Conservation (phyloP, 37 sponge, comb jelly and placozoan species). For the Eunapius fragilis region DNA sequence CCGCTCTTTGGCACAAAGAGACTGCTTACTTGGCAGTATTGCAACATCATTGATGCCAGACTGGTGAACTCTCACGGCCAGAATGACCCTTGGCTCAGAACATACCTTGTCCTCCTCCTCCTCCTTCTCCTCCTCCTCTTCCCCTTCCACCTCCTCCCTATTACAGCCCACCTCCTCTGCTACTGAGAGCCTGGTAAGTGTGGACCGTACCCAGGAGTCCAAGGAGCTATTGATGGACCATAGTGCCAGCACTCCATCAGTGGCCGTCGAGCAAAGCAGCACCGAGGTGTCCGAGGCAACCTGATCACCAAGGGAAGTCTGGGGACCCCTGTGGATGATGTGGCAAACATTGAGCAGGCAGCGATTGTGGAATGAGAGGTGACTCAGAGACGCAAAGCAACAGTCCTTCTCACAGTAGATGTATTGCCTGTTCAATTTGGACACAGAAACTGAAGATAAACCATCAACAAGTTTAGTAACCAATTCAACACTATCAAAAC, state of each 20-base stretch:
- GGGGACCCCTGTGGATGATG: constrained; percentile 15
- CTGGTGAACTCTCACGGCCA: constrained; percentile 49
- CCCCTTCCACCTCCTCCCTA: not conserved
- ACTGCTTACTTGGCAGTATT: not conserved
- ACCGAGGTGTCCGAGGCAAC: not conserved
- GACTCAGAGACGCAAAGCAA: constrained; percentile 3
- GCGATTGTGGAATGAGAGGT: constrained; percentile 15
- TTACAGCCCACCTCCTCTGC: not conserved
- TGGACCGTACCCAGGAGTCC: not conserved
- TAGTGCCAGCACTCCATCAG: constrained; percentile 50
- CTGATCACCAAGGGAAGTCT: not conserved
- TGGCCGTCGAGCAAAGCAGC: constrained; percentile 31
- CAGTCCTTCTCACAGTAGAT: constrained; percentile 32
- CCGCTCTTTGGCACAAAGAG: not conserved
- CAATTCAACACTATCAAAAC: no score
- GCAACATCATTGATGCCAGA: constrained; percentile 76
- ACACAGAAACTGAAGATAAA: not conserved
- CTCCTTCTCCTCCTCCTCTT: not conserved
- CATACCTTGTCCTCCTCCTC: not conserved
- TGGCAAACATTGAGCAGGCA: constrained; percentile 54
- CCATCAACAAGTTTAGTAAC: not conserved
- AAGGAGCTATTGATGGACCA: constrained; percentile 39
- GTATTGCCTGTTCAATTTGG: constrained; percentile 35
- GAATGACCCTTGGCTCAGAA: not conserved
- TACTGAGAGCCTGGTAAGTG: not conserved